Percentiles rank a stretch among this genome's conserved stretches.
These are phyloP conservation scores for Eubasilissa regina DNA, from an alignment of 1,140 invertebrate species.

Conservation along the genomic window DNA sequence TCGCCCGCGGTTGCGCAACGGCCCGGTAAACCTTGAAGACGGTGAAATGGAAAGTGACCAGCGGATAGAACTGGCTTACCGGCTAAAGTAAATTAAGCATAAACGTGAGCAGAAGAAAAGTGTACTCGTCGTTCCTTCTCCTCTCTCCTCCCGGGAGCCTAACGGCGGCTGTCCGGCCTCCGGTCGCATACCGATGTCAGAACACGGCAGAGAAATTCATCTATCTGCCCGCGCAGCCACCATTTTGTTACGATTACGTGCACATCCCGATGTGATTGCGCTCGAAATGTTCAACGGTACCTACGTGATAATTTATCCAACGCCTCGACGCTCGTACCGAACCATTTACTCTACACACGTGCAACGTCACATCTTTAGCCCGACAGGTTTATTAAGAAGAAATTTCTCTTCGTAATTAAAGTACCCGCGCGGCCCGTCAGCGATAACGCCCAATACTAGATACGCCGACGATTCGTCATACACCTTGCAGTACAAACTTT, in stretches of 20 bases:
- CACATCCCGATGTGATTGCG: conserved; percentile 3
- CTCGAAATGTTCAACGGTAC: neutral
- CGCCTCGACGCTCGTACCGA: neutral
- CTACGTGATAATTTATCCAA: neutral
- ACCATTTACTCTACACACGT: conserved; percentile 2
- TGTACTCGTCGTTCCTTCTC: neutral
- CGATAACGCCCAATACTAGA: no score
- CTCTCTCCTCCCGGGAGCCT: neutral
- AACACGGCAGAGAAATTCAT: neutral
- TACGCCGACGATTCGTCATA: neutral
- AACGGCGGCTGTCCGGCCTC: neutral
- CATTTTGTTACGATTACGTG: conserved; percentile 8
- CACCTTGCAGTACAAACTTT: conserved; percentile 2
- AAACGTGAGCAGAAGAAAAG: conserved; percentile 46
- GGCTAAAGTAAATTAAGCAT: conserved; percentile 49
- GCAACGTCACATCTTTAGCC: conserved; percentile 3
- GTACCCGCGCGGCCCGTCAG: neutral
- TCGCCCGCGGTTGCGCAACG: conserved; percentile 37
- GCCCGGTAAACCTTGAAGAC: conserved; percentile 54
- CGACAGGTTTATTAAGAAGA: conserved; percentile 35
- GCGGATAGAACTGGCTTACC: conserved; percentile 39
- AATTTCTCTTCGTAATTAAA: conserved; percentile 35
- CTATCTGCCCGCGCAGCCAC: neutral
- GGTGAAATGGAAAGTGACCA: conserved; percentile 54
- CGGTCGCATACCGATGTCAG: conserved; percentile 11